Evolutionary conservation across 2,113 vertebrate species (phyloP), one percentile per base, ranked within the genome.

Genomic region (Phrynosoma blainvillii): DNA sequence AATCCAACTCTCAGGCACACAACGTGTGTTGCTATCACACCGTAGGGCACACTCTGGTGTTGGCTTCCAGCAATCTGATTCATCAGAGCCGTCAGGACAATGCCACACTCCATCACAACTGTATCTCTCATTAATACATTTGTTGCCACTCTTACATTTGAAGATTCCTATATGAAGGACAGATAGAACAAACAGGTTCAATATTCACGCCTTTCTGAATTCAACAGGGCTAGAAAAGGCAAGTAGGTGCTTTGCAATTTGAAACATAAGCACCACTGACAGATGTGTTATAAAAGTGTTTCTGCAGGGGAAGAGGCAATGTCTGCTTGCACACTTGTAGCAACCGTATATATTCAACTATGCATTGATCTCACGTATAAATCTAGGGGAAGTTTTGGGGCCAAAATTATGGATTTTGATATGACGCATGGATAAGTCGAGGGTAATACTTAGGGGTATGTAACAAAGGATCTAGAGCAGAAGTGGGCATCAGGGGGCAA

Each of bases 1-100:
- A 1, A 98, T 80, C 95, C 98, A 98, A 82, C 92, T 97, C 36
- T 96, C 90, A 0, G 98, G 98, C 88, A 99, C 88, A 32, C 98
- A 99, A 84, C 95, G 98, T 0, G 91, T 93, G 47, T 94, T 91
- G 2, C 96, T 75, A 0, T 97, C 96, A 18, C 98, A 99, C 21
- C 47, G 97, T 86, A 97, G 88, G 82, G 96, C 96, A 0, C 98
- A 99, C 16, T 95, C 95, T 30, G 95, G 96, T 0, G 77, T 71
- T 25, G 96, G 95, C 14, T 4, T 87, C 95, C 96, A 96, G 95
- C 98, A 99, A 87, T 92, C 89, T 0, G 2, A 1, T 90, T 99
- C 98, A 18, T 99, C 98, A 0, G 98, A 99, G 23, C 93, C 96
- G 0, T 99, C 98, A 0, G 71, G 91, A 77, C 98, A 99, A 62